These are phyloP conservation scores for Butorides virescens DNA, from an alignment of 2,113 vertebrate genomes.

Conservation along the genomic window DNA sequence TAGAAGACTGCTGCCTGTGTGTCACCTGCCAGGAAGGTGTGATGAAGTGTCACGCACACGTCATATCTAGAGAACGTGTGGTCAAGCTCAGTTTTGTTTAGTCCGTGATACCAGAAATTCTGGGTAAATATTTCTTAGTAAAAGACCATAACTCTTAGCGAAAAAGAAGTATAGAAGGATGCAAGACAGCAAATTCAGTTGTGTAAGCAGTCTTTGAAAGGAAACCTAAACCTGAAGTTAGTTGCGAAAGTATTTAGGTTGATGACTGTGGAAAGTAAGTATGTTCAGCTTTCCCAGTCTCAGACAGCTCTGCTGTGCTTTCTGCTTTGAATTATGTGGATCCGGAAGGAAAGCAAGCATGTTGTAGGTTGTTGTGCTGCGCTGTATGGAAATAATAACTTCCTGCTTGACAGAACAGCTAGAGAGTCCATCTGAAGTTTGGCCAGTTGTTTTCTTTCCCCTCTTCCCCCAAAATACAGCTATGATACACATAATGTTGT, in stretches of 20 bases:
- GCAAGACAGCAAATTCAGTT: neutral
- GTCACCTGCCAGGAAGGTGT: neutral
- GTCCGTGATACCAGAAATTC: neutral
- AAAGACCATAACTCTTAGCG: neutral
- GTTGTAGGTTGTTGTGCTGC: neutral
- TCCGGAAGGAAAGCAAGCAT: neutral
- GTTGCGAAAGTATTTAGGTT: neutral
- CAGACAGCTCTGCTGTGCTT: neutral
- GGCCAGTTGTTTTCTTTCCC: neutral
- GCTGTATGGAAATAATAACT: neutral
- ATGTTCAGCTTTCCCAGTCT: neutral
- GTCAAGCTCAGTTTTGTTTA: neutral
- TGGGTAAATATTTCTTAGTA: neutral
- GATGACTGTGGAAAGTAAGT: neutral
- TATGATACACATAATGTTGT: neutral
- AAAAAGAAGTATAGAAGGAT: neutral
- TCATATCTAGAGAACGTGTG: rapidly evolving
- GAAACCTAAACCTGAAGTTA: neutral
- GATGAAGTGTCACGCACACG: rapidly evolving
- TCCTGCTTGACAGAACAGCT: neutral
- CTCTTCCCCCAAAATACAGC: neutral
- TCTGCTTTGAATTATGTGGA: conserved; percentile 19
- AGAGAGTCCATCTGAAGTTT: neutral
- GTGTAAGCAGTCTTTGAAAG: neutral
- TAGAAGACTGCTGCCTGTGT: neutral